Evolutionary conservation across 2,797 vertebrate species (phyloP).

Genomic region (Muscicapa striata): DNA sequence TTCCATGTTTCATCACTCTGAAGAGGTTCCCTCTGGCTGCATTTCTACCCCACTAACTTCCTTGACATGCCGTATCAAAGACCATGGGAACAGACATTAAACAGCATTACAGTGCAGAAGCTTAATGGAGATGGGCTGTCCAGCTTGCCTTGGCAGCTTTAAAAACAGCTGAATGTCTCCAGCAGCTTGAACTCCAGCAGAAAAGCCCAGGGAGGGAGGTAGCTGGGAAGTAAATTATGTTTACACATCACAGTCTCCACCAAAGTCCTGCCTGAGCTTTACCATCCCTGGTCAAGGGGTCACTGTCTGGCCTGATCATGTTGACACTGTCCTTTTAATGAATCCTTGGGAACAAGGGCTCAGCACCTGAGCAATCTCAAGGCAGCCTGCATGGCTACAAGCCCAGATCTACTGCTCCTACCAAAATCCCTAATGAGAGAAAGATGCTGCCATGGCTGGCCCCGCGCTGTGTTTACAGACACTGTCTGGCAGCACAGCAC

Average conservation of each 20-base stretch:
- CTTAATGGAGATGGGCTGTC: neutral
- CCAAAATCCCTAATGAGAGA: constrained; percentile 78
- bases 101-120: neutral
- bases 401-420: constrained; percentile 69
- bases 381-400: constrained; percentile 25
- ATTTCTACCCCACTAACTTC: neutral
- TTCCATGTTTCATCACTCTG: neutral
- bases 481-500: constrained; percentile 73
- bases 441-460: constrained; percentile 80
- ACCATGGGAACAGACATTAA: neutral
- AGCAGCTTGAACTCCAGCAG: neutral
- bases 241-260: constrained; percentile 13
- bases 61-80: neutral
- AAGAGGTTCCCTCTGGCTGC: neutral
- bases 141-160: constrained; percentile 25
- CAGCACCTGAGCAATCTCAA: constrained; percentile 46
- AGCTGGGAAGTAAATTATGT: neutral
- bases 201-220: neutral
- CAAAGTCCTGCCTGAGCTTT: constrained; percentile 4
- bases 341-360: neutral
- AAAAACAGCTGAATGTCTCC: neutral
- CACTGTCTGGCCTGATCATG: neutral
- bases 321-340: constrained; percentile 32
- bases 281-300: neutral
- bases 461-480: constrained; percentile 67